Base-by-base conservation (phyloP, 2,113 vertebrate species). In the Acanthochromis polyacanthus region DNA sequence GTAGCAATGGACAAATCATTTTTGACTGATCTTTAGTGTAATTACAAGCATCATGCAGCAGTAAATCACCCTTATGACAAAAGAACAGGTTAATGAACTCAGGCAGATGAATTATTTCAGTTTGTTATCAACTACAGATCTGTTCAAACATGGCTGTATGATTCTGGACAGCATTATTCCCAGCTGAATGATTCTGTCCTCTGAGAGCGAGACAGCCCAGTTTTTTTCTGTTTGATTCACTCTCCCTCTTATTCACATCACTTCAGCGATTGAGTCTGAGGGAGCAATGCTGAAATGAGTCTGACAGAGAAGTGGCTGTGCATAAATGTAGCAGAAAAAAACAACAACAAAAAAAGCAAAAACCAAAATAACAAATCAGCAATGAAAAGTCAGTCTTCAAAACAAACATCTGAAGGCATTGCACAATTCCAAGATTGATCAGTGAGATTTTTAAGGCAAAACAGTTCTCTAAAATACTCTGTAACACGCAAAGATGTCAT, bases 361-460 rank as follows among this genome's bases (percentile, higher is more conserved):
- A 36, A 36, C 32, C 30, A 30, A 0, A 52, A 25, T 72, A 63
- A 19, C 5, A 64, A 58, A 85, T 70, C 82, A 89, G 85, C 88
- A 66, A 74, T 58, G 76, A 93, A 91, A 92, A 94, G 91, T 77
- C 74, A 76, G 78, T 81, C 51, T 61, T 91, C 61, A 91, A 73
- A 91, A 91, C 38, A 93, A 90, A 75, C 46, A 38, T 93, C 83
- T 88, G 90, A 97, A 96, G 96, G 96, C 96, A 95, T 93, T 93
- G 94, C 95, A 95, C 95, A 95, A 95, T 95, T 96, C 91, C 91
- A 93, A 94, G 92, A 96, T 86, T 93, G 45, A 88, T 94, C 85
- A 94, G 95, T 96, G 95, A 96, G 93, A 95, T 80, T 92, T 95
- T 97, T 97, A 98, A 97, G 96, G 96, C 96, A 90, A 89, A 91